phyloP scores from a whole-genome alignment of 2,113 vertebrate species.

The Leucoraja erinaceus region DNA sequence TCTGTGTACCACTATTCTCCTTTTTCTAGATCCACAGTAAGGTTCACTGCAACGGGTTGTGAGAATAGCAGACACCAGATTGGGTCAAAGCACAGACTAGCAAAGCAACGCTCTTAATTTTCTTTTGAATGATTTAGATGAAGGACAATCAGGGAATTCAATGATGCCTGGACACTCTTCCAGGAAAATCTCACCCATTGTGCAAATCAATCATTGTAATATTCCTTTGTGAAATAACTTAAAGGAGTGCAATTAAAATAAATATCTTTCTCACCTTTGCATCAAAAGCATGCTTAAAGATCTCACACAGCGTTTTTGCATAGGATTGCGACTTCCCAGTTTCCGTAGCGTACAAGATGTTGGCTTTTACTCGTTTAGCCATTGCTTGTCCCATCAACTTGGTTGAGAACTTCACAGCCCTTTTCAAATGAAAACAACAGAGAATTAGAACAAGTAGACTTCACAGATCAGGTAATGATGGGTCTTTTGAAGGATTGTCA shows the following conservation, averaged over 20 bases:
- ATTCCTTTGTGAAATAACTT: not conserved
- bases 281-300: constrained; percentile 97
- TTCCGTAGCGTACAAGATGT: constrained; percentile 90
- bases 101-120: not conserved
- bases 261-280: constrained; percentile 71
- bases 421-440: constrained; percentile 47
- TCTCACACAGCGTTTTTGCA: constrained; percentile 93
- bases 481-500: not conserved
- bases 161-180: not conserved
- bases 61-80: not conserved
- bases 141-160: not conserved
- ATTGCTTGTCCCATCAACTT: constrained; percentile 98
- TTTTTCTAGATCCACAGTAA: too few relatives aligned
- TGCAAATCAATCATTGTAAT: not conserved
- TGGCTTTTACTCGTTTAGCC: constrained; percentile 96
- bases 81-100: not conserved
- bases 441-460: not conserved
- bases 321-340: constrained; percentile 93
- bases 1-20: too few relatives aligned
- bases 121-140: not conserved
- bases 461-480: not conserved
- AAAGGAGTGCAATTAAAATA: not conserved
- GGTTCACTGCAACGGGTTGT: not conserved
- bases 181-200: not conserved
- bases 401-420: constrained; percentile 95